Percentiles rank a stretch among this genome's conserved stretches.
These are phyloP conservation scores for Hapalemur alaotrensis DNA, from an alignment of 2,797 vertebrate species.

Conservation along the genomic window DNA sequence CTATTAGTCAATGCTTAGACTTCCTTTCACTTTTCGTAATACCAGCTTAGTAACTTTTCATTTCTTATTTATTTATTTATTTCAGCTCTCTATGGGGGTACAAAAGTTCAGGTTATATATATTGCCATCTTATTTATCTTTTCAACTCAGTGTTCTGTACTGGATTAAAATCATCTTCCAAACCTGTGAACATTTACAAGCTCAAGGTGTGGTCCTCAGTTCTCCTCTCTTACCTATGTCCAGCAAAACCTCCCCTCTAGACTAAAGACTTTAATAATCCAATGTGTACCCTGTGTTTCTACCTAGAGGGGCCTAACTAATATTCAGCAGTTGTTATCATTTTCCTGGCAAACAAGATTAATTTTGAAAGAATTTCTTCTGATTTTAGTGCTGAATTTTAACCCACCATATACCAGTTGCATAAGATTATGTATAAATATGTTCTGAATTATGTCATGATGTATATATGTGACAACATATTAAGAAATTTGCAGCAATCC, in stretches of 20 bases:
- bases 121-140: not conserved
- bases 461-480: not conserved
- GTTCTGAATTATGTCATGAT: not conserved
- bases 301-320: not conserved
- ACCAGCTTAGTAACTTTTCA: not conserved
- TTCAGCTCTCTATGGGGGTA: too few relatives aligned
- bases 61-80: not conserved
- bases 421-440: not conserved
- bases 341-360: not conserved
- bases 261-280: not conserved
- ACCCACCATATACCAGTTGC: not conserved
- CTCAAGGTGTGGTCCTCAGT: not conserved
- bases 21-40: not conserved
- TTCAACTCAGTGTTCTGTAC: not conserved
- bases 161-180: not conserved
- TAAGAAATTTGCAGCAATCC: not conserved
- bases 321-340: not conserved
- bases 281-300: not conserved
- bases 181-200: not conserved
- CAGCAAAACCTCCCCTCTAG: not conserved
- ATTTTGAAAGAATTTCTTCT: not conserved
- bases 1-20: not conserved
- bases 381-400: not conserved
- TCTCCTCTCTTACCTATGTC: not conserved
- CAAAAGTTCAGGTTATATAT: too few relatives aligned